phyloP scores from a whole-genome alignment of 2,888 invertebrate species.

The Drosophila anomalata region DNA sequence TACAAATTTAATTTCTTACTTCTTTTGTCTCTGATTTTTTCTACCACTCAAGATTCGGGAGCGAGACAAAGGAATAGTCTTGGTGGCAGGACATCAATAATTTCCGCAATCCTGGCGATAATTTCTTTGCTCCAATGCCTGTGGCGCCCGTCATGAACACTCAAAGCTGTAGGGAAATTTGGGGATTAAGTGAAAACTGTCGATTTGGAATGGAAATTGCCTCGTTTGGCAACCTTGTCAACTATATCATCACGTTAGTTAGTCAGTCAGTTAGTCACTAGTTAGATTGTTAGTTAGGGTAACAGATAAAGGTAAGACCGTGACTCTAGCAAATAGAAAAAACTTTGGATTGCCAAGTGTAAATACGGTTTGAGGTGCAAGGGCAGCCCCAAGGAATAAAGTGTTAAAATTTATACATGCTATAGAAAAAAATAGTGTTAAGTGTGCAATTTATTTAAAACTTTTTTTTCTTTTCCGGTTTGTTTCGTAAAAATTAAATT shows the following conservation, averaged over 20 bases:
- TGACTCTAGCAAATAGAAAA: slow-evolving; percentile 22
- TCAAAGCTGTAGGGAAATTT: slow-evolving; percentile 19
- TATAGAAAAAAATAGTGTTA: slow-evolving; percentile 10
- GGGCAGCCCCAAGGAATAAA: background rate
- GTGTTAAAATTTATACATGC: slow-evolving; percentile 1
- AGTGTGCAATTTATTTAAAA: background rate
- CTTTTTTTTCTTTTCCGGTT: background rate
- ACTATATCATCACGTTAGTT: slow-evolving; percentile 82
- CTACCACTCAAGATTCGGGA: slow-evolving; percentile 46
- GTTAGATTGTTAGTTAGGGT: slow-evolving; percentile 74
- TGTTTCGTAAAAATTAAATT: slow-evolving; percentile 27
- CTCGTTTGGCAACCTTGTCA: slow-evolving; percentile 56
- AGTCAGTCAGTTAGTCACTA: slow-evolving; percentile 76
- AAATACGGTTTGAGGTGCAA: slow-evolving; percentile 13
- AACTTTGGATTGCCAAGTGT: slow-evolving; percentile 17
- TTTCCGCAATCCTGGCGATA: slow-evolving; percentile 65
- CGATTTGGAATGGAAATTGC: slow-evolving; percentile 17
- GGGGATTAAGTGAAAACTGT: background rate
- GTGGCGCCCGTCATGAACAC: slow-evolving; percentile 72
- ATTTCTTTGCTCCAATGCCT: slow-evolving; percentile 55
- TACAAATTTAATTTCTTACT: background rate
- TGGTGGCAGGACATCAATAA: slow-evolving; percentile 49
- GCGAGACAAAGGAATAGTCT: slow-evolving; percentile 39
- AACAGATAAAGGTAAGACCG: slow-evolving; percentile 43
- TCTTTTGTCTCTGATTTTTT: slow-evolving; percentile 2